Evolutionary conservation across 2,113 vertebrate species (phyloP).

Genomic region (Prinia subflava): DNA sequence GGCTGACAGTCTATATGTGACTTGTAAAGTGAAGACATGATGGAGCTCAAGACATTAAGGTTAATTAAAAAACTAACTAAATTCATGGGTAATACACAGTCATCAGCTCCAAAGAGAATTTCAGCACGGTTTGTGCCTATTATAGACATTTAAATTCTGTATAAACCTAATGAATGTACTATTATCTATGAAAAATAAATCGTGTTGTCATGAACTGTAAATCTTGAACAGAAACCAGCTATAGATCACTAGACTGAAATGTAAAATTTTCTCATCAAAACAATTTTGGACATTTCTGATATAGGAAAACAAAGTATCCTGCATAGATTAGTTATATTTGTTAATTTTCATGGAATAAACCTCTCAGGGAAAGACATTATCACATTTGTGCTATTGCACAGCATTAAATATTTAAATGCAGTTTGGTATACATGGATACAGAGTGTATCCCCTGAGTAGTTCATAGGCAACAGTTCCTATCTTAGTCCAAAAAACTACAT

Average conservation of each 20-base stretch:
- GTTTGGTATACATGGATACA: not conserved
- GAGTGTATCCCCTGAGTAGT: not conserved
- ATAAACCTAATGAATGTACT: not conserved
- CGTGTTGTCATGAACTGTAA: not conserved
- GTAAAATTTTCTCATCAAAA: not conserved
- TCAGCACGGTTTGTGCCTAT: not conserved
- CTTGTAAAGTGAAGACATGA: not conserved
- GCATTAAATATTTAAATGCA: not conserved
- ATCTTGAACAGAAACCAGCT: not conserved
- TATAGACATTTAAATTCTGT: not conserved
- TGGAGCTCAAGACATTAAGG: not conserved
- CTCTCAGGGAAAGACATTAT: not conserved
- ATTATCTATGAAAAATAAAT: not conserved
- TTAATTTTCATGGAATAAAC: not conserved
- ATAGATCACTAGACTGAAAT: not conserved
- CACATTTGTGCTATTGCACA: not conserved
- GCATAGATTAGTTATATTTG: not conserved
- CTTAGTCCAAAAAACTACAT: not conserved
- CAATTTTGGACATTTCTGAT: not conserved
- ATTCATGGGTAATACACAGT: not conserved
- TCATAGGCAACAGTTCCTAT: not conserved
- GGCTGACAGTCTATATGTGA: not conserved
- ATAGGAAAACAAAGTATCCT: not conserved
- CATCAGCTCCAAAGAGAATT: not conserved
- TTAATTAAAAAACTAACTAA: not conserved